Evolutionary conservation across 2,888 invertebrate species (phyloP).

Genomic region (Drosophila cyrtoloma): DNA sequence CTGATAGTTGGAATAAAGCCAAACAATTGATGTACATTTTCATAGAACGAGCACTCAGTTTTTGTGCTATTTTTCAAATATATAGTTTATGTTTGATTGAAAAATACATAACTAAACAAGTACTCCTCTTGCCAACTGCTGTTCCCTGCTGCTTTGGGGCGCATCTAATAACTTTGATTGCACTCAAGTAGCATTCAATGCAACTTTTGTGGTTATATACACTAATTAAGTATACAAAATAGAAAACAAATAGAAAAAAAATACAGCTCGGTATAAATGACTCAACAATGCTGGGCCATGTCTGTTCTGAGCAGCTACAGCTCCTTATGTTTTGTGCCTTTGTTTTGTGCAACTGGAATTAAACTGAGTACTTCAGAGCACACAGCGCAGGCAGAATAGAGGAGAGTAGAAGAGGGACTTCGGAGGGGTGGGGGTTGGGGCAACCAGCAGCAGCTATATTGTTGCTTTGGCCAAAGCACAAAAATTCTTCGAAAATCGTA

Average conservation of each 20-base stretch:
- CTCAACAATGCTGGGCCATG: conserved; percentile 46
- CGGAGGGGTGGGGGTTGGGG: neutral
- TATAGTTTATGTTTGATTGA: conserved; percentile 14
- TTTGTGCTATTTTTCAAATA: conserved; percentile 1
- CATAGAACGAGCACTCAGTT: neutral
- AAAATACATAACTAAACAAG: neutral
- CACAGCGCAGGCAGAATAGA: conserved; percentile 48
- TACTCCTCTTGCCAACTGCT: neutral
- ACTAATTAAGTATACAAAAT: conserved; percentile 58
- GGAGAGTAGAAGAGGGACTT: neutral
- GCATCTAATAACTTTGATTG: conserved; percentile 27
- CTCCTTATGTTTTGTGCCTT: conserved; percentile 54
- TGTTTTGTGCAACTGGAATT: conserved; percentile 66
- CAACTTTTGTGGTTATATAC: conserved; percentile 18
- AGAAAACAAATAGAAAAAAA: conserved; percentile 25
- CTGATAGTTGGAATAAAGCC: neutral
- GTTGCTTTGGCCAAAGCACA: conserved; percentile 29
- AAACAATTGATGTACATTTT: neutral
- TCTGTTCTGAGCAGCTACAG: conserved; percentile 19
- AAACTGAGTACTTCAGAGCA: conserved; percentile 74
- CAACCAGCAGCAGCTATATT: conserved; percentile 5
- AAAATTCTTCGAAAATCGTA: conserved; percentile 74
- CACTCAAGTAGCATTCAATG: conserved; percentile 34
- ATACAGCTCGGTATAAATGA: conserved; percentile 40
- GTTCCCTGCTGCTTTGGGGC: neutral